These are phyloP conservation scores for Lypha dubia DNA, from an alignment of 2,888 invertebrate genomes.

Conservation along the genomic window DNA sequence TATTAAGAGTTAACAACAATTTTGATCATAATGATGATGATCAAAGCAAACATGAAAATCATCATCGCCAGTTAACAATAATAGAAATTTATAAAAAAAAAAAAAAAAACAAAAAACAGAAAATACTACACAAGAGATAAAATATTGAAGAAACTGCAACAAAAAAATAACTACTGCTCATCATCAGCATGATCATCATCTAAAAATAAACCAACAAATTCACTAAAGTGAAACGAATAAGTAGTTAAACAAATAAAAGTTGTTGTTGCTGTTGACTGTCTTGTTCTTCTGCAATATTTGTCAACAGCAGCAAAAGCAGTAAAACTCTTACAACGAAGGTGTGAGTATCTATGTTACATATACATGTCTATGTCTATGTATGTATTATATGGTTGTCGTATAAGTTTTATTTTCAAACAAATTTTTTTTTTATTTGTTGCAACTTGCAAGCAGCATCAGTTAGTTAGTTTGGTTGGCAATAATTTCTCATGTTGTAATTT, in stretches of 20 bases:
- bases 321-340: background rate
- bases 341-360: background rate
- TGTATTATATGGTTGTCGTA: slow-evolving; percentile 24
- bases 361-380: background rate
- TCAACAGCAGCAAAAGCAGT: slow-evolving; percentile 32
- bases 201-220: slow-evolving; percentile 55
- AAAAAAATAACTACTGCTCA: slow-evolving; percentile 3
- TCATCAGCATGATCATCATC: background rate
- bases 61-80: slow-evolving; percentile 24
- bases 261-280: slow-evolving; percentile 49
- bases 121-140: background rate
- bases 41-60: slow-evolving; percentile 13
- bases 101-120: too few relatives aligned
- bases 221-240: slow-evolving; percentile 57
- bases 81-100: background rate
- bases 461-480: slow-evolving; percentile 58
- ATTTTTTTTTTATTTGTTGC: slow-evolving; percentile 35
- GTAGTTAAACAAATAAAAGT: slow-evolving; percentile 61
- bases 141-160: slow-evolving; percentile 20
- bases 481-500: slow-evolving; percentile 67
- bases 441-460: slow-evolving; percentile 30
- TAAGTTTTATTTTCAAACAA: slow-evolving; percentile 47
- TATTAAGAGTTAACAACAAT: slow-evolving; percentile 11
- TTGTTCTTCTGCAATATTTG: slow-evolving; percentile 56
- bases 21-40: background rate